Percentiles rank a stretch among this genome's conserved stretches.
phyloP scores from a whole-genome alignment of 1,140 invertebrate species.

The Pectinophora gossypiella region DNA sequence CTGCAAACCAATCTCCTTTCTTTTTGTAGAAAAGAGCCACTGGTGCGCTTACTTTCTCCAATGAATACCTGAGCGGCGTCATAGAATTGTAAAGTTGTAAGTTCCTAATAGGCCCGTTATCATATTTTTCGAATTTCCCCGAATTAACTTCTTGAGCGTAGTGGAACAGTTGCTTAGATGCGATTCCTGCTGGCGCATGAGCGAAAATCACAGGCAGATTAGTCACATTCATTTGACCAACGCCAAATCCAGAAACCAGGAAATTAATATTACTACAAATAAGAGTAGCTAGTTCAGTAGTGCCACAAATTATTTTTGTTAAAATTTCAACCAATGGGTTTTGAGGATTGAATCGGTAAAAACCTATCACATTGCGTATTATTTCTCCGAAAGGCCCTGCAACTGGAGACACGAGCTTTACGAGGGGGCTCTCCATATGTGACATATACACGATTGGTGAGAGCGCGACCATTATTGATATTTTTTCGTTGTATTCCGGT shows the following conservation, averaged over 20 bases:
- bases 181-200: neutral
- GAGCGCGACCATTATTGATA: slow-evolving; percentile 14
- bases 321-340: neutral
- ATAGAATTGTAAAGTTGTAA: slow-evolving; percentile 11
- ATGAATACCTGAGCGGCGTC: neutral
- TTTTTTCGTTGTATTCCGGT: slow-evolving; percentile 24
- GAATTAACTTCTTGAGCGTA: slow-evolving; percentile 76
- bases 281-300: neutral
- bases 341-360: neutral
- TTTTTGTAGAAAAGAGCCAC: neutral
- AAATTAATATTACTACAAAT: neutral
- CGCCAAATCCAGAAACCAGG: neutral
- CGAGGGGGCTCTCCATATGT: neutral
- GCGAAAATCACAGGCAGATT: neutral
- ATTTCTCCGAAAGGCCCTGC: neutral
- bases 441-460: slow-evolving; percentile 11
- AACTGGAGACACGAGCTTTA: neutral
- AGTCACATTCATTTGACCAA: neutral
- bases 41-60: neutral
- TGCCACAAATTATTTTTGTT: neutral
- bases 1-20: neutral
- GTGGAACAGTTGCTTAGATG: slow-evolving; percentile 81
- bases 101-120: slow-evolving; percentile 52
- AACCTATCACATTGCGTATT: neutral
- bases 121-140: slow-evolving; percentile 51